phyloP scores from a whole-genome alignment of 2,797 vertebrate genomes.

The Mus caroli region DNA sequence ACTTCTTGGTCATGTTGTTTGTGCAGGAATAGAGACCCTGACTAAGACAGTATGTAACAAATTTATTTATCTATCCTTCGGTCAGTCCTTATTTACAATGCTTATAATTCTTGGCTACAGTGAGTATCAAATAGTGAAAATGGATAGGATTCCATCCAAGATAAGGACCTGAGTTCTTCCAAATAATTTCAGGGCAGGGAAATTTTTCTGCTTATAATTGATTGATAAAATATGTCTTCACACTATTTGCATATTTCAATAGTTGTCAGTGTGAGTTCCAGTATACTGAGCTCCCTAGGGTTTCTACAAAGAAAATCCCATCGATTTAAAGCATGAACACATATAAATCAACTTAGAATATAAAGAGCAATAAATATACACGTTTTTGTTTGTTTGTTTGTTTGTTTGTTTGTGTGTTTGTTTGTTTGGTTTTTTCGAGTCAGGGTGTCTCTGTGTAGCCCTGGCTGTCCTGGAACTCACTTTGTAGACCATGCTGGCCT shows the following conservation, averaged over 20 bases:
- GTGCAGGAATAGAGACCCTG: too few relatives aligned
- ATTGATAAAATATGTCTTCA: not conserved
- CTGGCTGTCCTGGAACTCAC: too few relatives aligned
- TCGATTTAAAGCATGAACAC: too few relatives aligned
- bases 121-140: not conserved
- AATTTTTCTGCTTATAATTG: not conserved
- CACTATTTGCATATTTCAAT: not conserved
- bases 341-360: not conserved
- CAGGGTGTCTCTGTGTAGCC: too few relatives aligned
- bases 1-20: too few relatives aligned
- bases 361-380: not conserved
- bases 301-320: not conserved
- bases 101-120: not conserved
- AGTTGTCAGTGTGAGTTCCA: not conserved
- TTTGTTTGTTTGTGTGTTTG: too few relatives aligned
- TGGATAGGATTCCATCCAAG: not conserved
- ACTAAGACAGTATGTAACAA: not conserved
- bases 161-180: not conserved
- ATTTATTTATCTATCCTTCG: not conserved
- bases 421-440: too few relatives aligned
- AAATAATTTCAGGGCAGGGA: not conserved
- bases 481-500: too few relatives aligned
- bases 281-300: not conserved
- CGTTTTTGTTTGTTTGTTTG: not conserved
- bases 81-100: not conserved